phyloP scores from a whole-genome alignment of 2,113 vertebrate genomes.

The Sakesphorus luctuosus region DNA sequence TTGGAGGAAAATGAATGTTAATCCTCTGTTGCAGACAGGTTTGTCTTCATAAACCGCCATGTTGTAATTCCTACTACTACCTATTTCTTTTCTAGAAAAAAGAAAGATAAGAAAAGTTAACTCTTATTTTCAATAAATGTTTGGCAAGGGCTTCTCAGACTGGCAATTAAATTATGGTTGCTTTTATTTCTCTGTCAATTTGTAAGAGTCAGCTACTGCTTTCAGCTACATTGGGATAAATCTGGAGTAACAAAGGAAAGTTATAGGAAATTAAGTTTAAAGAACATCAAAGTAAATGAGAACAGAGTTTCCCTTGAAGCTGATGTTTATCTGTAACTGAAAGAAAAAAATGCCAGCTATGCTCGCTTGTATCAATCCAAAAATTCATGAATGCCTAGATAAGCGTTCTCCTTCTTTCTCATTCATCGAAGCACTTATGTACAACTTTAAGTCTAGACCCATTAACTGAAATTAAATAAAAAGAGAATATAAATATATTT shows the following conservation, averaged over 20 bases:
- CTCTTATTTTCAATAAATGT: background rate
- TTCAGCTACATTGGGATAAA: background rate
- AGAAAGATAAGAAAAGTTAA: background rate
- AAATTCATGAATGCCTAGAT: background rate
- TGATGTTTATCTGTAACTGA: background rate
- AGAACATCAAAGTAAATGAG: background rate
- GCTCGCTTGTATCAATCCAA: background rate
- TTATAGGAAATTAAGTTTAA: background rate
- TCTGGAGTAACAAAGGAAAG: background rate
- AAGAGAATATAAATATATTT: background rate
- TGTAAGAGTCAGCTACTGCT: background rate
- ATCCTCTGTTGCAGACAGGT: background rate
- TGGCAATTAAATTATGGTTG: background rate
- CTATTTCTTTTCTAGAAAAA: background rate
- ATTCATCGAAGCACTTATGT: background rate
- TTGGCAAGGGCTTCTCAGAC: background rate
- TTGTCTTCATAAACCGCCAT: background rate
- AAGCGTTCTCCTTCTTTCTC: background rate
- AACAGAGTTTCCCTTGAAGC: background rate
- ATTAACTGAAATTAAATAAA: background rate
- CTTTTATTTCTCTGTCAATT: background rate
- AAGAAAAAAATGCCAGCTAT: background rate
- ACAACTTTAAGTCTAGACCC: background rate
- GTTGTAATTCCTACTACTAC: background rate
- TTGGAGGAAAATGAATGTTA: background rate